A percentile compares a stretch with the other conserved stretches of the same genome.
These are phyloP conservation scores for Troides aeacus DNA, from an alignment of 2,888 invertebrate species.

Conservation along the genomic window DNA sequence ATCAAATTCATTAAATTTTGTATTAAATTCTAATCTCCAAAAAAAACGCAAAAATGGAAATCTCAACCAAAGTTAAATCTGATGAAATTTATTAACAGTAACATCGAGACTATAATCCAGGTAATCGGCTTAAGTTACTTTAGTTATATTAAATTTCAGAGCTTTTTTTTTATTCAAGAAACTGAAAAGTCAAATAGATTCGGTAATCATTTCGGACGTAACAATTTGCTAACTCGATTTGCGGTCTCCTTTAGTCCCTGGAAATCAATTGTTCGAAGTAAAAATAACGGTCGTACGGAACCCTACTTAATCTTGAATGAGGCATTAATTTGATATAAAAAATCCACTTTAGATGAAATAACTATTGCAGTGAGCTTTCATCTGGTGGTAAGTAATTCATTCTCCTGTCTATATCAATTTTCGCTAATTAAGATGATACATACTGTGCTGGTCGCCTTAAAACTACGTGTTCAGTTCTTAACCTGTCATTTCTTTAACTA, in stretches of 20 bases:
- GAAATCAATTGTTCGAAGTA: constrained; percentile 1
- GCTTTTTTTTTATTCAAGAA: not conserved
- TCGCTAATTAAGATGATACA: too few relatives aligned
- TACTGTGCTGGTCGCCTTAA: too few relatives aligned
- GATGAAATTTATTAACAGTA: too few relatives aligned
- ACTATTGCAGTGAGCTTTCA: too few relatives aligned
- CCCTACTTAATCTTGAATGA: not conserved
- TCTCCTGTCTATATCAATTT: too few relatives aligned
- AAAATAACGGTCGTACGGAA: not conserved
- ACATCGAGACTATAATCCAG: not conserved
- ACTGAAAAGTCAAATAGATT: not conserved
- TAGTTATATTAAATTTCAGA: not conserved
- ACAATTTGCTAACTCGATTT: not conserved
- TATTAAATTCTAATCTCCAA: too few relatives aligned
- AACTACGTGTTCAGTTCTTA: too few relatives aligned
- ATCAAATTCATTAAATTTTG: too few relatives aligned
- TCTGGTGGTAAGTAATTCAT: too few relatives aligned
- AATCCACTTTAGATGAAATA: not conserved
- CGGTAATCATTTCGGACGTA: not conserved
- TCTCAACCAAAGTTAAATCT: too few relatives aligned
- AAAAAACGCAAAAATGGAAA: too few relatives aligned
- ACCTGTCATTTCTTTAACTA: too few relatives aligned
- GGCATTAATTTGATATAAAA: not conserved
- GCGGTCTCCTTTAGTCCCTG: not conserved
- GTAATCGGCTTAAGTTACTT: not conserved